phyloP scores from a whole-genome alignment of 1,140 invertebrate species.

The Brachystomella parvula region DNA sequence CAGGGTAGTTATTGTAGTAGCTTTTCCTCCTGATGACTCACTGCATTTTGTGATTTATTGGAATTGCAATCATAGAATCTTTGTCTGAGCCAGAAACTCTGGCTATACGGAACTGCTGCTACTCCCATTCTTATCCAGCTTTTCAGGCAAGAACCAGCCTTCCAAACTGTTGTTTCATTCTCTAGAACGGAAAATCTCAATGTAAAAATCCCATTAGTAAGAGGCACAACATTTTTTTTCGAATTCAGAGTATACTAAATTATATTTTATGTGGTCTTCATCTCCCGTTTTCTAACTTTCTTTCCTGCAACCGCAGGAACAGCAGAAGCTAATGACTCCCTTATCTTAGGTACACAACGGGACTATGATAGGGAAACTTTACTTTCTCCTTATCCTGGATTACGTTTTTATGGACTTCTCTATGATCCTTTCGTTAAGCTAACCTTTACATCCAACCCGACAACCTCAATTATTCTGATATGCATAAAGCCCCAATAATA shows the following conservation, averaged over 20 bases:
- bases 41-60: constrained; percentile 35
- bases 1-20: background rate
- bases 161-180: background rate
- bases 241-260: background rate
- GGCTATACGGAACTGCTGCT: too few relatives aligned
- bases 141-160: background rate
- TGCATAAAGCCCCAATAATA: background rate
- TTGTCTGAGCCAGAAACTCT: background rate
- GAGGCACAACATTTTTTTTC: background rate
- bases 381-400: background rate
- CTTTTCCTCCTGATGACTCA: constrained; percentile 24
- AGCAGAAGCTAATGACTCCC: background rate
- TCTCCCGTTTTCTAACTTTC: too few relatives aligned
- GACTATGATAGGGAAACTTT: background rate
- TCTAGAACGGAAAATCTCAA: background rate
- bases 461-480: background rate
- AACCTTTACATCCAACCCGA: background rate
- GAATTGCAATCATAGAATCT: constrained; percentile 34
- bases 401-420: too few relatives aligned
- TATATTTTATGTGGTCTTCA: background rate
- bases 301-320: too few relatives aligned
- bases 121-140: background rate
- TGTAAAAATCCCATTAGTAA: constrained; percentile 7
- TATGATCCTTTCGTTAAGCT: too few relatives aligned
- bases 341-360: background rate